Base-by-base conservation (phyloP, 2,113 vertebrate species). In the Dipodomys ordii region DNA sequence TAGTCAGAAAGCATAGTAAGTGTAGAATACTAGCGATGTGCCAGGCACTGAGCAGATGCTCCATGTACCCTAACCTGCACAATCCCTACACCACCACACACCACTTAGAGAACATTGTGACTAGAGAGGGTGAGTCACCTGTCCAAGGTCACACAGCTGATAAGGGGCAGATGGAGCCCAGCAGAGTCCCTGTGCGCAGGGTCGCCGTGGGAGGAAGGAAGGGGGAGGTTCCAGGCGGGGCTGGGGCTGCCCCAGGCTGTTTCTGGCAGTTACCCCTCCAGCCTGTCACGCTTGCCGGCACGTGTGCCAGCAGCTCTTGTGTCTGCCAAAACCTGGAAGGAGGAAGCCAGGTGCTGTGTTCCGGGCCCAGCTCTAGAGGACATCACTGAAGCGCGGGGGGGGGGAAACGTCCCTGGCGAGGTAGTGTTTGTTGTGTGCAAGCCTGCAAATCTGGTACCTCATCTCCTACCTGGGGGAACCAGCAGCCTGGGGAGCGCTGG, bases 281-380 rank as follows among this genome's bases (percentile, higher is more conserved):
- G 62, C 78, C 89, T 15, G 18, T 78, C 86, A 72, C 6, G 2
- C 57, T 32, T 19, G 25, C 87, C 64, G 91, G 87, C 77, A 62
- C 28, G 32, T 57, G 65, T 68, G 11, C 84, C 4, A 18, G 83
- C 68, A 81, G 49, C 27, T 76, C 23, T 77, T 22, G 44, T 49
- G 46, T 35, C 80, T 94, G 90, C 87, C 96, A 94, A 79, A 72
- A 25, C 87, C 95, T 92, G 62, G 81, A 93, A 91, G 93, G 77
- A 78, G 30, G 77, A 53, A 74, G 16, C 67, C 23, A 3, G 2
- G 76, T 1, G 15, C 20, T 4, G 74, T 12, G 62, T 49, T 46
- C 87, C 77, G 68, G 79, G 78, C 53, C 83, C 35, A 49, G 74
- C 12, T 71, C 49, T 19, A 13, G 82, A 86, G 77, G 46, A 8